Percentiles rank a stretch among this genome's conserved stretches.
phyloP scores from a whole-genome alignment of 2,113 vertebrate species.

The Smithornis capensis region DNA sequence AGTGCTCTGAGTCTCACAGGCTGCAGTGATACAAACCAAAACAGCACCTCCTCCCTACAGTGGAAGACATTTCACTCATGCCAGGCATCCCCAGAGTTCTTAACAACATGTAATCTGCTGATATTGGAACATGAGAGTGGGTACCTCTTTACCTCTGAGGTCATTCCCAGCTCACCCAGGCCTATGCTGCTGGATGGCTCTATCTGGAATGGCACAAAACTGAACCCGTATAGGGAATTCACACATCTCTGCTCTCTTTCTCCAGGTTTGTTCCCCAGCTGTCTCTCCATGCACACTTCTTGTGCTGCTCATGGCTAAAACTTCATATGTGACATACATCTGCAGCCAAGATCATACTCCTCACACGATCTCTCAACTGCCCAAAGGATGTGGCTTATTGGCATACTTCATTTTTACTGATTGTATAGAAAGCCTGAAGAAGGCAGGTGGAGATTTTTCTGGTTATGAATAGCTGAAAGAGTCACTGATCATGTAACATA shows the following conservation, averaged over 20 bases:
- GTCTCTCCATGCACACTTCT: neutral
- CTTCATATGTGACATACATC: neutral
- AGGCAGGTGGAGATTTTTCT: neutral
- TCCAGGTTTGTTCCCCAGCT: neutral
- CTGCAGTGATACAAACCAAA: neutral
- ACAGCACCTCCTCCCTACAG: neutral
- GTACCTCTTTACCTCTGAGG: neutral
- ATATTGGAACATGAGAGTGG: no score
- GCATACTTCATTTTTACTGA: neutral
- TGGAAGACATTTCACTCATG: neutral
- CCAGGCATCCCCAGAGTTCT: neutral
- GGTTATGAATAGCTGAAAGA: neutral
- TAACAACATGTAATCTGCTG: accelerated
- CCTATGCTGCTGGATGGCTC: neutral
- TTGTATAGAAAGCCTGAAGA: neutral
- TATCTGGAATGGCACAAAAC: neutral
- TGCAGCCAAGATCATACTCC: neutral
- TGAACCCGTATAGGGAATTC: accelerated
- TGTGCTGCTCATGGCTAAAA: neutral
- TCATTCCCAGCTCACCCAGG: neutral
- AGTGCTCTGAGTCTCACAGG: accelerated
- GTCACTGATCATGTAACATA: neutral
- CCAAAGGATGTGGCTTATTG: no score
- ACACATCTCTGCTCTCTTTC: neutral
- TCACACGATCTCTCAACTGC: neutral